Base-by-base conservation (phyloP, 2,113 vertebrate species). In the Hippocampus zosterae region DNA sequence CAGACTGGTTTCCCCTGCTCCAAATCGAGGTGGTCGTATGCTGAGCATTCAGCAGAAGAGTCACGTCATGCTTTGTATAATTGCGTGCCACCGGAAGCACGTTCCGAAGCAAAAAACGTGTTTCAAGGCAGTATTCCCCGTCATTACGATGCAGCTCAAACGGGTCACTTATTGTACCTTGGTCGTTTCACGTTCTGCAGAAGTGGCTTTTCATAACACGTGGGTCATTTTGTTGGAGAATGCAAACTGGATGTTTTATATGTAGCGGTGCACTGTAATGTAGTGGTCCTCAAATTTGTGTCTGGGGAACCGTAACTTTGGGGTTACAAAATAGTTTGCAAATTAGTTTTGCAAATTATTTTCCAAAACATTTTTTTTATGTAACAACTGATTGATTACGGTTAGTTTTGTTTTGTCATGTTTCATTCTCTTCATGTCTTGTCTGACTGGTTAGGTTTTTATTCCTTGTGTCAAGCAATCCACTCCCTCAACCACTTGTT, bases 1-100 rank as follows among this genome's bases (percentile, higher is more conserved):
- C 82, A 90, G 87, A 91, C 90, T 78, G 77, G 89, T 91, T 90
- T 74, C 33, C 59, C 25, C 27, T 84, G 82, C 65, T 80, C 84
- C 67, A 81, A 69, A 84, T 84, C 42, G 61, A 57, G 37, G 33
- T 27, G 57, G 78, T 72, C 77, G 74, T 67, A 19, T 59, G 63
- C 59, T 40, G 64, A 9, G 72, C 76, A 62, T 74, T 53, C 65
- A 66, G 64, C 76, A 72, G 68, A 11, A 50, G 21, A 66, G 71
- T 41, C 11, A 71, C 60, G 62, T 76, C 75, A 79, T 65, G 41
- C 59, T 57, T 15, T 40, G 44, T 55, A n/a, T 66, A 13, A 42
- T 10, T 70, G 69, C 70, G 42, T 21, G 3, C 9, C 65, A n/a
- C n/a, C 7, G 25, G 3, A 5, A 21, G 13, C 11, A 15, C 1